Evolutionary conservation across 2,888 invertebrate species (phyloP).

Genomic region (Cacoxenus indagator): DNA sequence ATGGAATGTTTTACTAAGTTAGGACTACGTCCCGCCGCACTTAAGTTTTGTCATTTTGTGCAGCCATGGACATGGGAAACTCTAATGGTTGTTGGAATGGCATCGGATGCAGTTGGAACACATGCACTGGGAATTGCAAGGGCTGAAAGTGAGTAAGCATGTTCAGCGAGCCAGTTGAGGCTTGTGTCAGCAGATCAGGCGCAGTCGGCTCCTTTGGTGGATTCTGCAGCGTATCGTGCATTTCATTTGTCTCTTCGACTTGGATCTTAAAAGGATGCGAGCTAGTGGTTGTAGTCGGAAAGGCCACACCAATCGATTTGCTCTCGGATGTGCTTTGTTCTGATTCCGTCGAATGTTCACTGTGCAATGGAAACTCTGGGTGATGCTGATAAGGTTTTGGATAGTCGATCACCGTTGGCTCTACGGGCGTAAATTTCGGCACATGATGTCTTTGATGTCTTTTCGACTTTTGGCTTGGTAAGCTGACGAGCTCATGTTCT

Average conservation of each 20-base stretch:
- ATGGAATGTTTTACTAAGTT: background rate
- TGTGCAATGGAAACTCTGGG: constrained; percentile 30
- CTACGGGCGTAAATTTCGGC: background rate
- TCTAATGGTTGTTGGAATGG: constrained; percentile 58
- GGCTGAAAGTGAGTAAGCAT: constrained; percentile 49
- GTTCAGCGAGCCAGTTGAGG: constrained; percentile 46
- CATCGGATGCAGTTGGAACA: constrained; percentile 61
- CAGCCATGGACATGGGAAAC: constrained; percentile 34
- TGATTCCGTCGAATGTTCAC: constrained; percentile 2
- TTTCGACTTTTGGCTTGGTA: constrained; percentile 14
- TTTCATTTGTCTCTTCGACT: constrained; percentile 41
- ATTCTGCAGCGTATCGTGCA: constrained; percentile 22
- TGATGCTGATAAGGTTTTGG: constrained; percentile 32
- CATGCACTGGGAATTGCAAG: constrained; percentile 58
- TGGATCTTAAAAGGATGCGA: constrained; percentile 43
- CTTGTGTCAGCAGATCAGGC: constrained; percentile 45
- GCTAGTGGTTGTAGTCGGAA: constrained; percentile 7
- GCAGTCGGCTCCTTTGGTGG: constrained; percentile 25
- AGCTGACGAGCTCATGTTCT: constrained; percentile 20
- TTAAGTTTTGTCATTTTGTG: background rate
- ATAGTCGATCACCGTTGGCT: background rate
- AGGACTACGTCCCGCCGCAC: background rate
- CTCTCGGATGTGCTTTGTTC: constrained; percentile 48
- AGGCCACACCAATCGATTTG: constrained; percentile 36
- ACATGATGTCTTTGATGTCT: background rate